A percentile compares a stretch with the other conserved stretches of the same genome.
Evolutionary conservation across 2,797 vertebrate species (phyloP).

Genomic region (Notolepis coatsorum): DNA sequence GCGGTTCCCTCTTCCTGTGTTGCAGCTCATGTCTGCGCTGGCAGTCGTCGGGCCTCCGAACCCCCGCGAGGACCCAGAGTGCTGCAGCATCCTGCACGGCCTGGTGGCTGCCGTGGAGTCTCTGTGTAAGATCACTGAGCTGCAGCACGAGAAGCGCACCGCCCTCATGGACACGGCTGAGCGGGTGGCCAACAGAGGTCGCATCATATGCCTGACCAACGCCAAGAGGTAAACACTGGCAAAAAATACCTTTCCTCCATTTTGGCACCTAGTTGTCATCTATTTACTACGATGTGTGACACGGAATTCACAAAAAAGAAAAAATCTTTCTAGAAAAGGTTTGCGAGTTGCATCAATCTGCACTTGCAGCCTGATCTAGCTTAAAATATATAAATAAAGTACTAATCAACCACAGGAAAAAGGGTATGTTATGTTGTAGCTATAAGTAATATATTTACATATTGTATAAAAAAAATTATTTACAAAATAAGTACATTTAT

Average conservation of each 20-base stretch:
- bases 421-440: no score
- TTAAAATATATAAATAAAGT: no score
- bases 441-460: no score
- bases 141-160: slow-evolving; percentile 93
- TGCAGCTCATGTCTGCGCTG: slow-evolving; percentile 93
- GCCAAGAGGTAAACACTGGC: slow-evolving; percentile 89
- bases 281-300: no score
- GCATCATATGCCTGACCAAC: slow-evolving; percentile 97
- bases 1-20: background rate
- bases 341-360: no score
- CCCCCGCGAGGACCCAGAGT: slow-evolving; percentile 93
- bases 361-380: no score
- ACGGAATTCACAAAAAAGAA: no score
- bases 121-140: slow-evolving; percentile 94
- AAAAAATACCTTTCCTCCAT: background rate
- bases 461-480: no score
- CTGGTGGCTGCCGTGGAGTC: slow-evolving; percentile 95
- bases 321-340: no score
- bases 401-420: no score
- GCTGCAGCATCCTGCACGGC: slow-evolving; percentile 97
- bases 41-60: slow-evolving; percentile 97
- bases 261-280: no score
- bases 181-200: slow-evolving; percentile 92
- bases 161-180: slow-evolving; percentile 94
- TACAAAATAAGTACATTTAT: no score